Evolutionary conservation across 2,797 vertebrate species (phyloP), one percentile per base, ranked within the genome.

Genomic region (Galago senegalensis): DNA sequence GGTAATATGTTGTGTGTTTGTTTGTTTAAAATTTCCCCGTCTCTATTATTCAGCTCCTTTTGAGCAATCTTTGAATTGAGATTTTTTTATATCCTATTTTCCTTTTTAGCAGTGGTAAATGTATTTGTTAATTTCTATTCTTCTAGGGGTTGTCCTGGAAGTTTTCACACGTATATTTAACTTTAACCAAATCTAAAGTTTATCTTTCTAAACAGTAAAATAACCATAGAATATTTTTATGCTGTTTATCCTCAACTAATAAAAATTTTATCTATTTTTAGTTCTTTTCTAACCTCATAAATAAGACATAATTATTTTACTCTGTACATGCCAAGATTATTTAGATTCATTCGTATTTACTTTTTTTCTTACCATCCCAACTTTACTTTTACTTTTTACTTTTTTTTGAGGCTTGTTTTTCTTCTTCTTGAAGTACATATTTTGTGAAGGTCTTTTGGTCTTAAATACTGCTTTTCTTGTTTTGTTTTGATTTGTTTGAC

Each of bases 31-130:
- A 83, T 81, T 37, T 92, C 53, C 23, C 3, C 25, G 6, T 76
- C 16, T 67, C 18, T 23, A 40, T 58, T 49, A 65, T 65, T 81
- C n/a, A 29, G 69, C 23, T 91, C 29, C 46, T 92, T 93, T 87
- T 87, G 20, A 53, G 49, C 40, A 40, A 86, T 46, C 27, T 93
- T 91, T 34, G 14, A 92, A 25, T 72, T 65, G 25, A 87, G 25
- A 81, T 72, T n/a, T 76, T 93, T 93, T 91, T 29, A 53, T 79
- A 56, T 73, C 27, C 17, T 80, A 27, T 67, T 85, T 93, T 92
- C 49, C 37, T 67, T 53, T 61, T 61, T 67, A 27, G 4, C 17
- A 72, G 31, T 65, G 63, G 85, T 88, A 86, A 86, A 91, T 16
- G 82, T 83, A 63, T 25, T 63, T 76, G 67, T 21, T 60, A 20